Evolutionary conservation across 2,797 vertebrate genomes (phyloP).

Genomic region (Synaphobranchus kaupii): DNA sequence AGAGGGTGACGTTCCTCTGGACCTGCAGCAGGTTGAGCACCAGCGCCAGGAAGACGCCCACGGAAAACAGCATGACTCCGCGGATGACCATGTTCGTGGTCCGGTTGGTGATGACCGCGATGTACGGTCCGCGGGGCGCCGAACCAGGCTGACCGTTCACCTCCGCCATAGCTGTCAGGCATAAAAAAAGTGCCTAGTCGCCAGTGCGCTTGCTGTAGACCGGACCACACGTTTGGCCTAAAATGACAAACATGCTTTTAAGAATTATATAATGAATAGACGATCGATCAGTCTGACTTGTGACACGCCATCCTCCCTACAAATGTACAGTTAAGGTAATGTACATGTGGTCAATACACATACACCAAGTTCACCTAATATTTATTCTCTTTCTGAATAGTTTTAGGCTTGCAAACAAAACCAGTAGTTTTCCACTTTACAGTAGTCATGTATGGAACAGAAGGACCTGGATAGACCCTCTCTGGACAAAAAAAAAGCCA

Average conservation of each 20-base stretch:
- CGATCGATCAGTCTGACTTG: background rate
- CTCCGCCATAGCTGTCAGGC: slow-evolving; percentile 64
- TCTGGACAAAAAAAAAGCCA: background rate
- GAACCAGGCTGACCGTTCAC: slow-evolving; percentile 31
- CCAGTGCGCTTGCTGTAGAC: background rate
- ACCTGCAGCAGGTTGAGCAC: slow-evolving; percentile 97
- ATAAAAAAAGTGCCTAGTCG: background rate
- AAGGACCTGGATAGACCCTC: background rate
- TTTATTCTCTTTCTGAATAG: background rate
- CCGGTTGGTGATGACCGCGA: slow-evolving; percentile 81
- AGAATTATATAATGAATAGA: background rate
- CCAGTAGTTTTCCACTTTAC: background rate
- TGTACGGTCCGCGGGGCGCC: slow-evolving; percentile 75
- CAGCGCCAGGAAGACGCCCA: slow-evolving; percentile 90
- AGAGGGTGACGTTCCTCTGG: slow-evolving; percentile 90
- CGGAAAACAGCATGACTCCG: slow-evolving; percentile 89
- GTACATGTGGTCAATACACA: background rate
- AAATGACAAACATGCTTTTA: background rate
- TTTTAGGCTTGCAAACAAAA: background rate
- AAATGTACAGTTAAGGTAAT: background rate
- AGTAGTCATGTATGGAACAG: background rate
- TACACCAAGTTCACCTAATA: background rate
- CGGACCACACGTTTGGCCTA: background rate
- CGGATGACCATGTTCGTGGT: slow-evolving; percentile 82
- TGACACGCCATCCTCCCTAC: background rate